Conservation (phyloP, 2,113 vertebrate genomes). For the Bubo scandiacus region DNA sequence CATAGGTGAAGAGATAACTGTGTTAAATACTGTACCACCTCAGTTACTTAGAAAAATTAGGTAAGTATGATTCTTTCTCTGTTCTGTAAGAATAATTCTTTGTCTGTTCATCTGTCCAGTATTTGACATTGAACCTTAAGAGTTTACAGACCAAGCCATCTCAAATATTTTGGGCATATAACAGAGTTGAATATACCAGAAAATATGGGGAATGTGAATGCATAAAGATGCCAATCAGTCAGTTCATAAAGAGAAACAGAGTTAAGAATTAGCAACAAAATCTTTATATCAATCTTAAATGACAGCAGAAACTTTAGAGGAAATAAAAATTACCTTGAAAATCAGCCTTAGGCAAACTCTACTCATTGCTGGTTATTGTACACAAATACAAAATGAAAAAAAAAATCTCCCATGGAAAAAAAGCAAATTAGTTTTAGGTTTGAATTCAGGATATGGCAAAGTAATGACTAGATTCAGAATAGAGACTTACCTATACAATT, state of each 20-base stretch:
- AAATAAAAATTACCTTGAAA: not conserved
- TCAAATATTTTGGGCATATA: not conserved
- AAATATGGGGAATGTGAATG: not conserved
- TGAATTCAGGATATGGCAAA: not conserved
- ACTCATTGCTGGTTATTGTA: not conserved
- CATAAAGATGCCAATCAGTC: not conserved
- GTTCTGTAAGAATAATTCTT: not conserved
- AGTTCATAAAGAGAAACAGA: not conserved
- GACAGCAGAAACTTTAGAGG: not conserved
- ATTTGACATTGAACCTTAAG: not conserved
- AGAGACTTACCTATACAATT: constrained; percentile 60
- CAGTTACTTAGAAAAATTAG: not conserved
- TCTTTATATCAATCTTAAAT: not conserved
- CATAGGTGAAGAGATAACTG: not conserved
- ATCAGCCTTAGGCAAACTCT: not conserved
- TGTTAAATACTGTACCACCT: not conserved
- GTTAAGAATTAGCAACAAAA: not conserved
- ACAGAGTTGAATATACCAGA: not conserved
- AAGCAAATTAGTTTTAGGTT: not conserved
- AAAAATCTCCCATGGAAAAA: not conserved
- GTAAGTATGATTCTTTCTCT: not conserved
- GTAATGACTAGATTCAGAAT: not conserved
- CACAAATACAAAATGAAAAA: not conserved
- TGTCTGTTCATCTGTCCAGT: not conserved
- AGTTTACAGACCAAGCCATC: not conserved